Percentiles rank a stretch among this genome's conserved stretches.
Evolutionary conservation across 2,888 invertebrate species (phyloP).

Genomic region (Nomada ruficornis): DNA sequence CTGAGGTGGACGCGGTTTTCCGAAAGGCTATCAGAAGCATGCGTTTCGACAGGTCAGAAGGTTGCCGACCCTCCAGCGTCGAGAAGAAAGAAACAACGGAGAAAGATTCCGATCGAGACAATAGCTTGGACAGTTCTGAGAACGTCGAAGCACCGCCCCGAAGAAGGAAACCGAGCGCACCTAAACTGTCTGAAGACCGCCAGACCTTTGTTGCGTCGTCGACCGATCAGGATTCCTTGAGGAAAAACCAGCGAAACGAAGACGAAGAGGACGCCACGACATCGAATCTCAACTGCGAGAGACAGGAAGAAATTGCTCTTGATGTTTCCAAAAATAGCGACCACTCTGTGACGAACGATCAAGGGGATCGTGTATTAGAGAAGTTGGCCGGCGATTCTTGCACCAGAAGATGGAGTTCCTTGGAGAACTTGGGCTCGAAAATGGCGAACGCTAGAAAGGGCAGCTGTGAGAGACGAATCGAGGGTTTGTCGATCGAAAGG

Average conservation of each 20-base stretch:
- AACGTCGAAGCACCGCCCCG: background rate
- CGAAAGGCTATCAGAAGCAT: constrained; percentile 34
- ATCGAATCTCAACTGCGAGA: background rate
- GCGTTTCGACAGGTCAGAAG: constrained; percentile 9
- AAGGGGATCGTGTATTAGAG: background rate
- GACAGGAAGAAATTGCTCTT: background rate
- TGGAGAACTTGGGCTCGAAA: constrained; percentile 31
- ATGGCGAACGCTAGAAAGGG: background rate
- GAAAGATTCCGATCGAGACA: background rate
- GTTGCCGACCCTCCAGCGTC: background rate
- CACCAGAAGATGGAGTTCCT: constrained; percentile 48
- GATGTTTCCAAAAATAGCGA: background rate
- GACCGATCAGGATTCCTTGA: background rate
- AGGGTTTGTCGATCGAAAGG: constrained; percentile 33
- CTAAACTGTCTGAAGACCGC: background rate
- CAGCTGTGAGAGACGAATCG: background rate
- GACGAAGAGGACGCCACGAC: background rate
- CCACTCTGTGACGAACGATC: background rate
- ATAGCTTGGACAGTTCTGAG: background rate
- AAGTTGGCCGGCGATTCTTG: background rate
- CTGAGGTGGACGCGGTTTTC: constrained; percentile 33
- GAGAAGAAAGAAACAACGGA: background rate
- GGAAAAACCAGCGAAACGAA: background rate
- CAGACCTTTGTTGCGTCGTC: background rate
- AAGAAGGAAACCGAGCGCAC: background rate